Evolutionary conservation across 2,797 vertebrate species (phyloP), one percentile per base, ranked within the genome.

Genomic region (Eulemur rubriventer): DNA sequence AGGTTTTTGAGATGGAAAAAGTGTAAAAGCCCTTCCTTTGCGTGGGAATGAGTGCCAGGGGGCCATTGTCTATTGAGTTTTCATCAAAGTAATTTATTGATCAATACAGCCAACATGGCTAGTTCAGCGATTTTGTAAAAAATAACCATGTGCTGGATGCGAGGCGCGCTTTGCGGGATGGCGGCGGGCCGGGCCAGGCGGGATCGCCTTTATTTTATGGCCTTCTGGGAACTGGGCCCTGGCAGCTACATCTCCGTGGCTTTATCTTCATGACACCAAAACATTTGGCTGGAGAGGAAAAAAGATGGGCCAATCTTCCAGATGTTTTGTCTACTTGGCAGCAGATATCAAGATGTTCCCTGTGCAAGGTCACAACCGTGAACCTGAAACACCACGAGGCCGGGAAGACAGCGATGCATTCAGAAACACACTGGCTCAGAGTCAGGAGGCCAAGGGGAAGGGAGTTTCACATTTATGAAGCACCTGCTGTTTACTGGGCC

Each of bases 11-110:
- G 79, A 94, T 41, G 65, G 82, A 80, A 88, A 90, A 93, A 65
- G 61, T 6, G 1, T 52, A 61, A 38, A 89, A 65, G 63, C 38
- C 76, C 80, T 97, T 95, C 63, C 94, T 96, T 75, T 88, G 89
- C 91, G 78, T 72, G 81, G 80, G 63, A 96, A 96, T 20, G 69
- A 94, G 86, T 76, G 87, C 94, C 92, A 84, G 93, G 79, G 92
- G 97, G 84, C 79, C 96, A 88, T 14, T 89, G 93, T 73, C 95
- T 92, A 96, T 94, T 96, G 96, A 96, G 87, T 96, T 97, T 97
- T 96, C 97, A 97, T 98, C 96, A 96, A 91, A 96, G 92, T 97
- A 97, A 98, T 97, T 97, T 97, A 98, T 97, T 97, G 97, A 97
- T 98, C 97, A 97, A 95, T 97, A 95, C 84, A 93, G 96, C 59